These are phyloP conservation scores for Loris lydekkerianus DNA, from an alignment of 2,797 vertebrate species.

Conservation along the genomic window DNA sequence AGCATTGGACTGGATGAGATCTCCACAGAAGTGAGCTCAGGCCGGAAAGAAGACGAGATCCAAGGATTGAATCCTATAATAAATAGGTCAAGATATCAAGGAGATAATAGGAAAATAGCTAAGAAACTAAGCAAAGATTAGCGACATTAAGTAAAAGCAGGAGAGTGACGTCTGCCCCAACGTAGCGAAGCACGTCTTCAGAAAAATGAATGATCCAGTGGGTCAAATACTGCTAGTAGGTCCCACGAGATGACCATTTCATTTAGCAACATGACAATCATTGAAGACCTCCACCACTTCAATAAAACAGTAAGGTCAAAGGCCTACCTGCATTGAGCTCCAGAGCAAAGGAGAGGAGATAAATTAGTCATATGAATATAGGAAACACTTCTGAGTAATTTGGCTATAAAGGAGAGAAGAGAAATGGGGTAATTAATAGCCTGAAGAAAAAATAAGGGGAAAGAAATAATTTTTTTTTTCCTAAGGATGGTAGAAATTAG, in stretches of 20 bases:
- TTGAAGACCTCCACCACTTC: slow-evolving; percentile 19
- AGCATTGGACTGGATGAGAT: not conserved
- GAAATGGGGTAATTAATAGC: not conserved
- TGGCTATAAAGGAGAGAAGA: not conserved
- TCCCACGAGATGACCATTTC: not conserved
- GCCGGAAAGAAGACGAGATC: not conserved
- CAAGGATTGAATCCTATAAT: not conserved
- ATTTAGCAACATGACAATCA: slow-evolving; percentile 52
- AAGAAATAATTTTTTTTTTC: not conserved
- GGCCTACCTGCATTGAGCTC: not conserved
- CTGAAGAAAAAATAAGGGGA: too few relatives aligned
- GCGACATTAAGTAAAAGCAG: not conserved
- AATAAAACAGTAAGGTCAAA: slow-evolving; percentile 10
- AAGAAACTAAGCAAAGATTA: not conserved
- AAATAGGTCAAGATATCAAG: not conserved
- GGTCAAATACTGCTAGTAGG: not conserved
- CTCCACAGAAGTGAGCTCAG: not conserved
- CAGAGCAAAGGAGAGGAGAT: slow-evolving; percentile 13
- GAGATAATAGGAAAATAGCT: not conserved
- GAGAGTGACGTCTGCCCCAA: not conserved
- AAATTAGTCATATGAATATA: not conserved
- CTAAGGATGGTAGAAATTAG: not conserved
- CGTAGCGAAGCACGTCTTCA: not conserved
- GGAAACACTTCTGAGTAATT: not conserved
- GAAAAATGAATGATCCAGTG: not conserved